Evolutionary conservation across 2,888 invertebrate genomes (phyloP).

Genomic region (Monopis laevigella): DNA sequence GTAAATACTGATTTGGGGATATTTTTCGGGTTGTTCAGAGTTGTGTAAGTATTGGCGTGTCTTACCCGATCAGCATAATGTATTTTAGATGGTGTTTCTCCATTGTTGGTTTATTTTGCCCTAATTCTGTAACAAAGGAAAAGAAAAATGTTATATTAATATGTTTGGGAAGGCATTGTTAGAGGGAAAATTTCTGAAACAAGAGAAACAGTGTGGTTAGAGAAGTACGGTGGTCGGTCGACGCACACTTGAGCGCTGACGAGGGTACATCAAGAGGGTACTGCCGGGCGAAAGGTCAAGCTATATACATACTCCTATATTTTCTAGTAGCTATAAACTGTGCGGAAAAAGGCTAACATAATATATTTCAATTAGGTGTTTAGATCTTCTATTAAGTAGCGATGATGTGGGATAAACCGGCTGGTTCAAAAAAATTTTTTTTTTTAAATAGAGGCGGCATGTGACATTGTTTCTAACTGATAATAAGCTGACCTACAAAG

Average conservation of each 20-base stretch:
- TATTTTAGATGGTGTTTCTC: background rate
- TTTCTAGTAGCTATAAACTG: too few relatives aligned
- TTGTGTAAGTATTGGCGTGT: too few relatives aligned
- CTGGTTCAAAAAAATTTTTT: too few relatives aligned
- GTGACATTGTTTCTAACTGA: too few relatives aligned
- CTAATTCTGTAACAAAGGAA: constrained; percentile 5
- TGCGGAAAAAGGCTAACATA: too few relatives aligned
- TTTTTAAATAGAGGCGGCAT: too few relatives aligned
- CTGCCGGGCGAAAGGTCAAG: constrained; percentile 10
- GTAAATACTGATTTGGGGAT: background rate
- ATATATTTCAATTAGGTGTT: too few relatives aligned
- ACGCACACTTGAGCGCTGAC: constrained; percentile 6
- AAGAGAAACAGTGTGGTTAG: constrained; percentile 3
- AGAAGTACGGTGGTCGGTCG: constrained; percentile 4
- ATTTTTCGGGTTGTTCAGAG: background rate
- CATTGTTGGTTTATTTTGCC: background rate
- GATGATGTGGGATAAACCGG: too few relatives aligned
- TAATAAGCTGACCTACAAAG: too few relatives aligned
- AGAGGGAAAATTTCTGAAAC: background rate
- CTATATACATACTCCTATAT: too few relatives aligned
- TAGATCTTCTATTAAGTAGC: too few relatives aligned
- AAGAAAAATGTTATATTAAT: background rate
- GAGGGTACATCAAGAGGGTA: constrained; percentile 10
- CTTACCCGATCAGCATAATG: too few relatives aligned
- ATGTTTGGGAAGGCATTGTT: background rate